Evolutionary conservation across 2,797 vertebrate genomes (phyloP).

Genomic region (Clarias laeviceps): DNA sequence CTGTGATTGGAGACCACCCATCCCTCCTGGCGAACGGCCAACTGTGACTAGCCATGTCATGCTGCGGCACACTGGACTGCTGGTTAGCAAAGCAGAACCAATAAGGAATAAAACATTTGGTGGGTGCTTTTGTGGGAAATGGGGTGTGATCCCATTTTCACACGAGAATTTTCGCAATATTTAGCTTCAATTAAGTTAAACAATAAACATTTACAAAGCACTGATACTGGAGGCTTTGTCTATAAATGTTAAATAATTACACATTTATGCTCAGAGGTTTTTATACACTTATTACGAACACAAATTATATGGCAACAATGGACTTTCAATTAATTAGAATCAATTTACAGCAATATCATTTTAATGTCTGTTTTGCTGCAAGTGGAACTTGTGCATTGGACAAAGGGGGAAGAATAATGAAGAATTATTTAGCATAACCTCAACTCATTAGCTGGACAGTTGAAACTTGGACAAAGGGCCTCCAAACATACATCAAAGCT

Average conservation of each 20-base stretch:
- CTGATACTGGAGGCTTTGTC: neutral
- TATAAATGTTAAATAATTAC: neutral
- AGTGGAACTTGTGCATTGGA: no score
- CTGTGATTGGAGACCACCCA: conserved; percentile 54
- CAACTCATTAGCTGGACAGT: no score
- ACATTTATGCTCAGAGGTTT: neutral
- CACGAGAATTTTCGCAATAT: neutral
- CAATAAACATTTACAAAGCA: neutral
- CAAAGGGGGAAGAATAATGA: no score
- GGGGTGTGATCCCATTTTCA: neutral
- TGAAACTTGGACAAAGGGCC: no score
- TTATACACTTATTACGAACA: no score
- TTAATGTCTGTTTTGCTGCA: no score
- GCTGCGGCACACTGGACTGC: conserved; percentile 16
- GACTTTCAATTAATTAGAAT: no score
- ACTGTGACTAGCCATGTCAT: conserved; percentile 29
- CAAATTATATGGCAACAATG: no score
- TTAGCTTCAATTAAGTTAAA: neutral
- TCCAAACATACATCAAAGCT: no score
- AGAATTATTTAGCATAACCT: no score
- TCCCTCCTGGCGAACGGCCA: conserved; percentile 38
- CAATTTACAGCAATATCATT: no score
- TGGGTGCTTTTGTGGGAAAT: neutral
- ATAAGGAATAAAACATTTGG: neutral
- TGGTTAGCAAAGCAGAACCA: conserved; percentile 22